phyloP scores from a whole-genome alignment of 1,140 invertebrate species.

The Tetramorium simillimum region DNA sequence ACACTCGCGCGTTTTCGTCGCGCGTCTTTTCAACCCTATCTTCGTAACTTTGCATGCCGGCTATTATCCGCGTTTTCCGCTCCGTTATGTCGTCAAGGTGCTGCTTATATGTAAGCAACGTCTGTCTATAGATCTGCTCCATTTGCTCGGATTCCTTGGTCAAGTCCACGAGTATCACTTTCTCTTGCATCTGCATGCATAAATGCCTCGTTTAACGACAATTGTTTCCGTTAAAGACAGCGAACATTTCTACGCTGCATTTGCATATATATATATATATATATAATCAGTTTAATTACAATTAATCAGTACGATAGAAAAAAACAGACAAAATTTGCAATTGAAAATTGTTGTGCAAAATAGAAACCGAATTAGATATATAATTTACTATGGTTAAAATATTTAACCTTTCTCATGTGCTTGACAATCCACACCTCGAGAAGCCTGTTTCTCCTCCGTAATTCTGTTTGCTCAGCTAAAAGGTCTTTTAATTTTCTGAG shows the following conservation, averaged over 20 bases:
- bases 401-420: slow-evolving; percentile 70
- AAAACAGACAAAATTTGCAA: background rate
- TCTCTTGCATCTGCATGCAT: slow-evolving; percentile 64
- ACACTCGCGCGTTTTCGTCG: slow-evolving; percentile 50
- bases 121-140: slow-evolving; percentile 65
- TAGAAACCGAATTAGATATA: background rate
- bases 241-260: background rate
- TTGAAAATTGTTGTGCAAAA: background rate
- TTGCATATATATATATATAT: too few species aligned
- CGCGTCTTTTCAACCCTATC: slow-evolving; percentile 19
- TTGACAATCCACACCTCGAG: slow-evolving; percentile 66
- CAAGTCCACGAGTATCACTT: slow-evolving; percentile 51
- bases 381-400: background rate
- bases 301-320: background rate
- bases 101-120: slow-evolving; percentile 67
- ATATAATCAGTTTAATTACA: background rate
- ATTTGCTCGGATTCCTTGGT: slow-evolving; percentile 54
- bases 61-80: slow-evolving; percentile 32
- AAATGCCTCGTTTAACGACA: background rate
- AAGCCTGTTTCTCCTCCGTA: slow-evolving; percentile 67
- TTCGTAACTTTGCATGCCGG: slow-evolving; percentile 58
- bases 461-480: slow-evolving; percentile 40
- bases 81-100: slow-evolving; percentile 59
- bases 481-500: slow-evolving; percentile 63
- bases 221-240: background rate